Evolutionary conservation across 2,888 invertebrate genomes (phyloP).

Genomic region (Fragum fragum): DNA sequence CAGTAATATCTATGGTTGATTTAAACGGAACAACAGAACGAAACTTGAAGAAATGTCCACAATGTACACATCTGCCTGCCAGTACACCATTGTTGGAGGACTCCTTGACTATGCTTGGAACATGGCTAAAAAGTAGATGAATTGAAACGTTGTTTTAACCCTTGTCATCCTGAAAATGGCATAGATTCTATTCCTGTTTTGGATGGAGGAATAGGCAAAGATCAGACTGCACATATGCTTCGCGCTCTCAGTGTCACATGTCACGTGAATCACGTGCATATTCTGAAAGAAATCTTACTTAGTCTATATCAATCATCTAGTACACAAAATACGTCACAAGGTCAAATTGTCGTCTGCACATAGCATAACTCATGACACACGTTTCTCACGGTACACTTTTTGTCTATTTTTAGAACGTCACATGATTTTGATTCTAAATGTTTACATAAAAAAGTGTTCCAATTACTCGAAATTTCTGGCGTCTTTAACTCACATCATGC

Average conservation of each 20-base stretch:
- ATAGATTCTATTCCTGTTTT: no score
- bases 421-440: background rate
- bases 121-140: constrained; percentile 45
- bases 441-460: background rate
- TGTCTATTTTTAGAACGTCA: constrained; percentile 7
- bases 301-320: no score
- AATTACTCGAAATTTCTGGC: no score
- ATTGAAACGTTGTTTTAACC: no score
- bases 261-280: no score
- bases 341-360: background rate
- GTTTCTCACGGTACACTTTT: background rate
- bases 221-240: no score
- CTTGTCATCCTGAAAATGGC: no score
- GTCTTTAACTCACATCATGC: no score
- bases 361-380: no score
- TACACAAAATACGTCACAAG: background rate
- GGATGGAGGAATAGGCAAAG: no score
- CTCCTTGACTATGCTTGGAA: constrained; percentile 15
- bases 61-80: constrained; percentile 74
- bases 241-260: no score
- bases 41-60: constrained; percentile 82
- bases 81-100: constrained; percentile 65
- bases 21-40: constrained; percentile 62
- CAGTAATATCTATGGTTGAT: constrained; percentile 70
- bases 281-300: background rate